Base-by-base conservation (phyloP, 2,113 vertebrate species). In the Dermatemys mawii region DNA sequence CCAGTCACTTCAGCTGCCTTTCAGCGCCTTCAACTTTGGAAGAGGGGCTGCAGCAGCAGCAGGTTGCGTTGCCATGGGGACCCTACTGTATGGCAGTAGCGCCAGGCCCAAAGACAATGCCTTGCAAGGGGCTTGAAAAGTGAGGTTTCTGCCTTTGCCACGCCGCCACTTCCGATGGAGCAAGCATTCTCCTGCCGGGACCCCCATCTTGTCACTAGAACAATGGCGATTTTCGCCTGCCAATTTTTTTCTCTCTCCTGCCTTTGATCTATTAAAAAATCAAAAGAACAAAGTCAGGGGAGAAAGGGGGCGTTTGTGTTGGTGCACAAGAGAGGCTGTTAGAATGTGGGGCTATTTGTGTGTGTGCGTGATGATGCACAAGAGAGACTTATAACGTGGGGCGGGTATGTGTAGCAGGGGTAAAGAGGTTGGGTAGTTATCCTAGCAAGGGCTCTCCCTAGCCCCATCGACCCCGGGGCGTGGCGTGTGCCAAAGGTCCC, bases 221-320 rank as follows among this genome's bases (percentile, higher is more conserved):
- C 99, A 99, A 99, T 99, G 98, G 98, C 97, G 98, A 98, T 98
- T 98, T 98, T 98, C 78, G 96, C 97, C 98, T 98, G 98, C 98
- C 98, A 98, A 97, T 98, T 97, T 98, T 97, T 96, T 96, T 95
- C 83, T 55, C 51, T 54, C 96, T 83, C 95, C 96, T 91, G 93
- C 97, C 98, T 99, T 99, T 99, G 99, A 99, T 99, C 98, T 98
- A 98, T 97, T 17, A 70, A 97, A 98, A 98, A 99, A 98, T 98
- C 98, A 98, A 98, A 98, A 98, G 98, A 98, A 98, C 98, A 98
- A 98, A 99, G 98, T 99, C 98, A 98, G 98, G 97, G 94, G 98
- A 97, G 98, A 98, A 98, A 98, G 96, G 98, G 96, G 97, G 92
- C 86, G 84, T 78, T 91, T 75, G 91, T 97, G 97, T 98, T 98